Conservation (phyloP, 2,113 vertebrate species). For the Halichoeres trimaculatus region DNA sequence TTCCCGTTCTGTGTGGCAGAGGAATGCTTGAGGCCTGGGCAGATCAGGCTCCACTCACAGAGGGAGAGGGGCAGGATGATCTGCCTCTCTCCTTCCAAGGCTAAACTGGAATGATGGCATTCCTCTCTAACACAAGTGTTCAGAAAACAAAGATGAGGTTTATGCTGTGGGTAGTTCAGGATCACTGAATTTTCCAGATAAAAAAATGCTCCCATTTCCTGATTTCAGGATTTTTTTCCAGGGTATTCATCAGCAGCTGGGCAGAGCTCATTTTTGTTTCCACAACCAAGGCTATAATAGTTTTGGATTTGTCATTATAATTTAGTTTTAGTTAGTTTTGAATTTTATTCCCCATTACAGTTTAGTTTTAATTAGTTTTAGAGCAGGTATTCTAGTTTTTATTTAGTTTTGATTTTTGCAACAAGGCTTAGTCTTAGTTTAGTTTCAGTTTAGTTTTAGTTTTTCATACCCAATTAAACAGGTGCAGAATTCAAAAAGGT, state of each 20-base stretch:
- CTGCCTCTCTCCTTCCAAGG: conserved; percentile 35
- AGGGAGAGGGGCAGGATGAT: conserved; percentile 55
- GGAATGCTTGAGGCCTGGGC: conserved; percentile 68
- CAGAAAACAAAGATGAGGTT: conserved; percentile 59
- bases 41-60: conserved; percentile 55
- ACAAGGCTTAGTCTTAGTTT: too few relatives aligned
- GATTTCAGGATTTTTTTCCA: conserved; percentile 32
- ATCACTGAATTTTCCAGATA: conserved; percentile 50
- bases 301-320: too few relatives aligned
- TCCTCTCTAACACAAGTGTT: conserved; percentile 56
- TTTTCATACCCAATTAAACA: too few relatives aligned
- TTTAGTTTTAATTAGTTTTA: too few relatives aligned
- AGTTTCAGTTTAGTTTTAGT: too few relatives aligned
- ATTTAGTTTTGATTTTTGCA: too few relatives aligned
- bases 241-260: conserved; percentile 36
- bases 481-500: too few relatives aligned
- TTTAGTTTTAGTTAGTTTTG: too few relatives aligned
- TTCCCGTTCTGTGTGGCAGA: conserved; percentile 50
- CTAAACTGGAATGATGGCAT: conserved; percentile 73
- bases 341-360: too few relatives aligned
- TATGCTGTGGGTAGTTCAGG: conserved; percentile 10
- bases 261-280: conserved; percentile 23
- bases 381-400: too few relatives aligned
- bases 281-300: too few relatives aligned
- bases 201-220: conserved; percentile 41